A percentile compares a stretch with the other conserved stretches of the same genome.
These are phyloP conservation scores for Molossus alvarezi DNA, from an alignment of 2,797 vertebrate genomes.

Conservation along the genomic window DNA sequence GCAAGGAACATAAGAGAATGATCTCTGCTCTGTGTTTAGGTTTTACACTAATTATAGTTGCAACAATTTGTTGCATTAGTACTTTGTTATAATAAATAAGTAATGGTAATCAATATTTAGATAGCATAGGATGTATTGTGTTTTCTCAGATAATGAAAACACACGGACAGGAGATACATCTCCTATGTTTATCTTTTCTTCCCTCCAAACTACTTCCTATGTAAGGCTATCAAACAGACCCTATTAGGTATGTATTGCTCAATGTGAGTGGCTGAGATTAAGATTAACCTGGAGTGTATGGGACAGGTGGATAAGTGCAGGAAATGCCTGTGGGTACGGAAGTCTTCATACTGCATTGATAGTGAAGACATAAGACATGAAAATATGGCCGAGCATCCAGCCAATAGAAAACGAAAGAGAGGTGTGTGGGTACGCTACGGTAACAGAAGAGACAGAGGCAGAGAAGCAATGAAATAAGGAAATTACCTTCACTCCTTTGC, in stretches of 20 bases:
- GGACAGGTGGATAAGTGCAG: not conserved
- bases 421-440: accelerated
- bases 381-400: not conserved
- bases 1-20: not conserved
- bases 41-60: not conserved
- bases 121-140: not conserved
- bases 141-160: not conserved
- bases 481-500: not conserved
- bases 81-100: constrained; percentile 14
- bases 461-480: not conserved
- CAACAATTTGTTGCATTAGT: not conserved
- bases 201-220: not conserved
- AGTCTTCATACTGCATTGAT: not conserved
- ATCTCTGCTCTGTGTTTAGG: not conserved
- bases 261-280: not conserved
- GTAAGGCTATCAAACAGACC: not conserved
- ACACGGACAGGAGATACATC: not conserved
- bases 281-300: not conserved
- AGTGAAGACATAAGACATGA: not conserved
- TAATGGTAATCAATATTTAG: not conserved
- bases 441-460: not conserved
- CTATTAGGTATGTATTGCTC: not conserved
- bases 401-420: not conserved
- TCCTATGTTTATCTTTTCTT: not conserved
- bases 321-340: not conserved